A percentile compares a stretch with the other conserved stretches of the same genome.
Evolutionary conservation across 53 echinoderm and acorn worm species (phyloP).

Genomic region (Echinarachnius parma): DNA sequence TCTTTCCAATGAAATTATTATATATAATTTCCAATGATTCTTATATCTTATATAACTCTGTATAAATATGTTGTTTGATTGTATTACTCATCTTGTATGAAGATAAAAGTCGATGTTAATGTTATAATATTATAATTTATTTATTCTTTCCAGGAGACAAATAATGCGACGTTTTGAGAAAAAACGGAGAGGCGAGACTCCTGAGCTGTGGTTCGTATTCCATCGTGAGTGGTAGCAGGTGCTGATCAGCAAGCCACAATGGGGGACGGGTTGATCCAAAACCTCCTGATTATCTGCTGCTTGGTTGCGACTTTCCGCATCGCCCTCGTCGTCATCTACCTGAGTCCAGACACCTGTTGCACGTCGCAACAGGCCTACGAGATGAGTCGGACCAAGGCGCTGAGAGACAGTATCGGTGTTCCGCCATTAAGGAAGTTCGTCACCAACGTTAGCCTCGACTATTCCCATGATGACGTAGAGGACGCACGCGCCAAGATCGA

Average conservation of each 20-base stretch:
- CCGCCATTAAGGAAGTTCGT: not conserved
- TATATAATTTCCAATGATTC: too few relatives aligned
- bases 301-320: conserved; percentile 43
- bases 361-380: conserved; percentile 23
- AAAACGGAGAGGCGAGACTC: too few relatives aligned
- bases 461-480: conserved; percentile 22
- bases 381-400: conserved; percentile 5
- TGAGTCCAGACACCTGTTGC: conserved; percentile 45
- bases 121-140: too few relatives aligned
- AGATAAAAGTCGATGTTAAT: too few relatives aligned
- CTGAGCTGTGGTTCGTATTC: too few relatives aligned
- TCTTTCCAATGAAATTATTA: too few relatives aligned
- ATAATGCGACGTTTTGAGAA: too few relatives aligned
- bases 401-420: not conserved
- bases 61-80: too few relatives aligned
- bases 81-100: too few relatives aligned
- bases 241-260: conserved; percentile 1
- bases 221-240: too few relatives aligned
- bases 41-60: too few relatives aligned
- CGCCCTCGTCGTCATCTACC: conserved; percentile 56
- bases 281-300: conserved; percentile 46
- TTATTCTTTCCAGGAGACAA: too few relatives aligned
- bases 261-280: conserved; percentile 20
- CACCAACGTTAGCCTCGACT: not conserved
- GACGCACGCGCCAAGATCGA: conserved; percentile 15